Evolutionary conservation across 2,888 invertebrate species (phyloP), one percentile per base, ranked within the genome.

Genomic region (Antheraea assamensis): DNA sequence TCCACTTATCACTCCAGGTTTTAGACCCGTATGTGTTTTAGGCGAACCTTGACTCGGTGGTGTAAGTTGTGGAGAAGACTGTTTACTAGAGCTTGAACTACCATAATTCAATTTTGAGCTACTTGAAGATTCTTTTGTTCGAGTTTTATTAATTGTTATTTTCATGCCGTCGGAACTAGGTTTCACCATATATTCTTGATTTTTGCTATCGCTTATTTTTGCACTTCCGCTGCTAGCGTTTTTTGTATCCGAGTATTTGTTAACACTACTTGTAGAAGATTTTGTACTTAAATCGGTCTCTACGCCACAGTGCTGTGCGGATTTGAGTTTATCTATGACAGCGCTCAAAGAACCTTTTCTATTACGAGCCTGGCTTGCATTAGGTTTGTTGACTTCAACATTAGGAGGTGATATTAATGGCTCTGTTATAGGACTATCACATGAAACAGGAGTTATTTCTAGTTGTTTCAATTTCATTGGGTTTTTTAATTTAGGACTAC

Each of bases 91-190:
- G 75, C 92, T 88, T n/a, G 93, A 91, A 73, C 91, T 88, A 74
- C 89, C 88, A 76, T 94, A 95, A 77, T 90, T 93, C 70, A 92
- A 81, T 81, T 93, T 94, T 1, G 94, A 93, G 78, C 90, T 89
- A 61, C 89, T 89, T 30, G 96, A 96, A 0, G 95, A 95, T 74
- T 97, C 97, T 85, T 97, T 97, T 31, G 96, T 96, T 82, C 97
- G 95, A 0, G 98, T 98, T 92, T 98, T 98, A 84, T 98, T 98
- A 42, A 98, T 98, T 3, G 98, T 98, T 73, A 98, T 96, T 89
- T 98, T 98, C 93, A 98, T 97, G 5, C 98, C 98, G 81, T 98
- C 98, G 24, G 96, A 96, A 85, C 98, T 98, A 27, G 97, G 97
- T 85, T 98, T 98, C 0, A 98, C 97, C 96, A 98, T 98, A 83